These are phyloP conservation scores for Capromys pilorides DNA, from an alignment of 2,797 vertebrate species.

Conservation along the genomic window DNA sequence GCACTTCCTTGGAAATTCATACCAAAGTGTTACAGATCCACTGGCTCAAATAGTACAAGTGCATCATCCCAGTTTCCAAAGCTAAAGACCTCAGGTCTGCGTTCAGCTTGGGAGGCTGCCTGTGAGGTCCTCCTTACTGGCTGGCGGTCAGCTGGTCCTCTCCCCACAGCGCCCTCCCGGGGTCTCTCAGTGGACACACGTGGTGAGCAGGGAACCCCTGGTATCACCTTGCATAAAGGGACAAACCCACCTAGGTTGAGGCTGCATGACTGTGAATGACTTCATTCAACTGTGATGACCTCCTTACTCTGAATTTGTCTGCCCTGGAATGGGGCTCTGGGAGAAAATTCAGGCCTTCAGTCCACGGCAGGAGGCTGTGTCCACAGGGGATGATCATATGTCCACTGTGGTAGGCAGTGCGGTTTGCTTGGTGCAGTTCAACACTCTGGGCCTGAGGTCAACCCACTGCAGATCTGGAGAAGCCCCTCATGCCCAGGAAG, in stretches of 20 bases:
- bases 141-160: background rate
- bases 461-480: background rate
- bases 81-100: background rate
- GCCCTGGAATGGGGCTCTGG: too few species aligned
- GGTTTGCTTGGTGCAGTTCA: background rate
- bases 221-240: background rate
- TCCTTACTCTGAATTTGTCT: background rate
- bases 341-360: rapidly evolving
- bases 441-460: background rate
- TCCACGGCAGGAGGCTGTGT: background rate
- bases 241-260: background rate
- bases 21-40: background rate
- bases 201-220: background rate
- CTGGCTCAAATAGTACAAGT: background rate
- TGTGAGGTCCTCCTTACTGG: too few species aligned
- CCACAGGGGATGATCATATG: background rate
- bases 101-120: too few species aligned
- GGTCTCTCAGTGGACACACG: background rate
- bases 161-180: background rate
- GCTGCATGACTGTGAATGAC: background rate
- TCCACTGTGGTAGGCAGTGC: rapidly evolving
- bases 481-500: background rate
- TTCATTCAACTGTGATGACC: too few species aligned
- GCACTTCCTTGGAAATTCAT: background rate
- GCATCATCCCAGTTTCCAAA: background rate